These are phyloP conservation scores for Tragelaphus buxtoni DNA, from an alignment of 2,113 vertebrate genomes.

Conservation along the genomic window DNA sequence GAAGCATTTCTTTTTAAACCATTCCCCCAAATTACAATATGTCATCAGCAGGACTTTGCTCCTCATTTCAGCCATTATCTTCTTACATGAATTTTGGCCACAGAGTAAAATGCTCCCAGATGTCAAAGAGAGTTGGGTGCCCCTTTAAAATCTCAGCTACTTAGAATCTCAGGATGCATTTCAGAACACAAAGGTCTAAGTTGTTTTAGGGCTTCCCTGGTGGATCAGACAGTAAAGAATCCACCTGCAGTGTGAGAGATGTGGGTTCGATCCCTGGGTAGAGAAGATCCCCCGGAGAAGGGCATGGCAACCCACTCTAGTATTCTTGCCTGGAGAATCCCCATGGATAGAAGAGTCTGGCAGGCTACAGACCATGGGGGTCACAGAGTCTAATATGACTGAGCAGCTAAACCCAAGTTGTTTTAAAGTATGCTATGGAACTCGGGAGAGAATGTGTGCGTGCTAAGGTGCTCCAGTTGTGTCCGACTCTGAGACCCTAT, in stretches of 20 bases:
- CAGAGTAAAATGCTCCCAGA: not conserved
- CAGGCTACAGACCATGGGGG: not conserved
- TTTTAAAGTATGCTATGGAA: not conserved
- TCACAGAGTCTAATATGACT: not conserved
- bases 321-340: not conserved
- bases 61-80: not conserved
- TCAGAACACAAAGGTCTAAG: not conserved
- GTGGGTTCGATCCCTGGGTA: not conserved
- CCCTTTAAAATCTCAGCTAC: not conserved
- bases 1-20: constrained; percentile 25
- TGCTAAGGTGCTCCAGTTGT: not conserved
- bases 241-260: not conserved
- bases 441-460: not conserved
- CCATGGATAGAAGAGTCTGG: not conserved
- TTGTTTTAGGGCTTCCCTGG: not conserved
- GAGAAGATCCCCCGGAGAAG: not conserved
- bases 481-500: not conserved
- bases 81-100: not conserved
- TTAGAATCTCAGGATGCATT: not conserved
- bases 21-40: not conserved
- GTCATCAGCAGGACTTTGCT: not conserved
- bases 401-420: not conserved
- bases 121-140: not conserved
- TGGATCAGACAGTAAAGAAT: not conserved
- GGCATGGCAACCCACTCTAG: not conserved